Evolutionary conservation across 2,888 invertebrate species (phyloP), one percentile per base, ranked within the genome.

Genomic region (Xylophagus ater): DNA sequence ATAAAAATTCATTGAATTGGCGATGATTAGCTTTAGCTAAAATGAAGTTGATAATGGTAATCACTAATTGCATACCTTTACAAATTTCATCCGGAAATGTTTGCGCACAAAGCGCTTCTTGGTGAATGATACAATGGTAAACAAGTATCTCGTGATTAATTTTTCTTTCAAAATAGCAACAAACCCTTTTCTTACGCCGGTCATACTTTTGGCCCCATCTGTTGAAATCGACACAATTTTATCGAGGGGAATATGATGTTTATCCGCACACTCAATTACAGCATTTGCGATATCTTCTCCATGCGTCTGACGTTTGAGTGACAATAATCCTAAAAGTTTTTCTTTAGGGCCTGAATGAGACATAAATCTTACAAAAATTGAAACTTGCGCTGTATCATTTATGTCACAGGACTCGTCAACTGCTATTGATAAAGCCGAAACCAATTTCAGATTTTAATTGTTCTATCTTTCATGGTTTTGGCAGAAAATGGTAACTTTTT

Each of bases 391-490:
- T 37, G 49, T 51, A 41, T 52, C 47, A 45, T 52, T 52, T 53
- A 52, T 52, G 49, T 50, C 50, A 39, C 48, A 51, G 50, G 50
- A 53, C 50, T 51, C 51, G 44, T 51, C 47, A 29, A 51, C 42
- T 37, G 50, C 50, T 43, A 52, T 28, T 51, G 47, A 52, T 50
- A 53, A 46, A 21, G 47, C 53, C 23, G 52, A 52, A 49, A 41
- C 43, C 41, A 48, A 41, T 51, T 51, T 35, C 38, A 53, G 41
- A 41, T 53, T 47, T 50, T 50, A 49, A 2, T 14, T 35, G 26
- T 36, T 28, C 28, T 28, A 3, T 29, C 33, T 33, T 23, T 15
- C 24, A 24, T 20, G 12, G 32, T 20, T 20, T 32, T 32, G 15
- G 21, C 32, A n/a, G 29, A 29, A 14, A 29, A 15, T 29, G 29